Conservation (phyloP, 2,888 invertebrate genomes). For the Drosophila monieri region DNA sequence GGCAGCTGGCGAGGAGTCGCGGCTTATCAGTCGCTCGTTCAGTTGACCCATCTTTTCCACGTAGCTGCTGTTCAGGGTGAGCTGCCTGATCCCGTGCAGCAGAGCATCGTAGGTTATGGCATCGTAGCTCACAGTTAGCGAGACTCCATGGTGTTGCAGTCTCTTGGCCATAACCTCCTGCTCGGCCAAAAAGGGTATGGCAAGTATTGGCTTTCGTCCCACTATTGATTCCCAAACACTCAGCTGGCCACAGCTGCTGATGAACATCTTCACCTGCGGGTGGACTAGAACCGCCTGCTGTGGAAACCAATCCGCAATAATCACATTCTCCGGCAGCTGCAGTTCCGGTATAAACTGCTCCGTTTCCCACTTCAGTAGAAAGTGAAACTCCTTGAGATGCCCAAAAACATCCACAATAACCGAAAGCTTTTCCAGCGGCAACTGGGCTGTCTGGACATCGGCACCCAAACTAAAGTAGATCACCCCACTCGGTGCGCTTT, state of each 20-base stretch:
- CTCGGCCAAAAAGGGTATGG: slow-evolving; percentile 85
- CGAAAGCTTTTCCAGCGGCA: slow-evolving; percentile 82
- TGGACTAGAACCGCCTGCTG: slow-evolving; percentile 84
- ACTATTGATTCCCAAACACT: slow-evolving; percentile 86
- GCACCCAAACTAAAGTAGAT: slow-evolving; percentile 84
- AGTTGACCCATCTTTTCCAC: slow-evolving; percentile 53
- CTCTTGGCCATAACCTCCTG: slow-evolving; percentile 85
- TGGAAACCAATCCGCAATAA: slow-evolving; percentile 82
- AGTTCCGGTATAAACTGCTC: slow-evolving; percentile 72
- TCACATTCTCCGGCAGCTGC: slow-evolving; percentile 82
- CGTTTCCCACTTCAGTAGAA: slow-evolving; percentile 85
- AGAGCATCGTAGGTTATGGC: slow-evolving; percentile 83
- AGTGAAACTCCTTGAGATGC: slow-evolving; percentile 78
- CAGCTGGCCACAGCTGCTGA: slow-evolving; percentile 86
- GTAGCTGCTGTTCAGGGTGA: slow-evolving; percentile 81
- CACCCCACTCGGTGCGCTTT: slow-evolving; percentile 82
- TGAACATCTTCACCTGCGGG: slow-evolving; percentile 85
- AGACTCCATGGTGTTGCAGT: slow-evolving; percentile 83
- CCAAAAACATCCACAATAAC: slow-evolving; percentile 74
- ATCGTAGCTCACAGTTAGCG: slow-evolving; percentile 80
- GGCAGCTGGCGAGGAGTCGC: slow-evolving; percentile 65
- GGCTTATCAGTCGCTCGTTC: slow-evolving; percentile 61
- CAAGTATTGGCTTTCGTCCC: slow-evolving; percentile 84
- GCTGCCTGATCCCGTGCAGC: slow-evolving; percentile 80
- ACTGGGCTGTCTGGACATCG: slow-evolving; percentile 77